These are phyloP conservation scores for Lutjanus erythropterus DNA, from an alignment of 2,113 vertebrate species.

Conservation along the genomic window DNA sequence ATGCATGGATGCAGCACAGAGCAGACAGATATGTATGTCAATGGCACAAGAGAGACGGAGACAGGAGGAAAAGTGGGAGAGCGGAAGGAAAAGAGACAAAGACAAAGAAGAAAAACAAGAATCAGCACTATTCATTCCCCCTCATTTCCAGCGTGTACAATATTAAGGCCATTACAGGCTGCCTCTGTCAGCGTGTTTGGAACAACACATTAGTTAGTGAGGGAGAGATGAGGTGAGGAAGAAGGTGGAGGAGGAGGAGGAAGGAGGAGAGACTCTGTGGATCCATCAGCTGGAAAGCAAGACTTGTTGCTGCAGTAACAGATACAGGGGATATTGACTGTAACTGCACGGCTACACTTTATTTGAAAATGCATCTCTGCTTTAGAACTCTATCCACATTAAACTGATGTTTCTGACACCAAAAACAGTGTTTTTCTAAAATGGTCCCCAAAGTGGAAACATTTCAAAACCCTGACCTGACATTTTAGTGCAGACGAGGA, in stretches of 20 bases:
- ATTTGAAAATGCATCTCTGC: background rate
- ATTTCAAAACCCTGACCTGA: background rate
- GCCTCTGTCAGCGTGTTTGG: conserved; percentile 85
- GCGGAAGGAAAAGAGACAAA: conserved; percentile 33
- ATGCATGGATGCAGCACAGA: conserved; percentile 72
- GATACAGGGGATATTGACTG: conserved; percentile 46
- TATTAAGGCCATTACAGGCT: conserved; percentile 79
- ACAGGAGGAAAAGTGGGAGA: background rate
- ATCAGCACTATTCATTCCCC: conserved; percentile 87
- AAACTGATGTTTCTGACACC: background rate
- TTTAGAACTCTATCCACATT: background rate
- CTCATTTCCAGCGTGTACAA: conserved; percentile 77
- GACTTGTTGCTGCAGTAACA: conserved; percentile 73
- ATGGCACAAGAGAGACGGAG: background rate
- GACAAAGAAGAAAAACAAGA: conserved; percentile 68
- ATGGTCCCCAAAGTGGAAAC: background rate
- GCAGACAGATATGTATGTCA: conserved; percentile 53
- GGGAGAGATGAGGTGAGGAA: conserved; percentile 48
- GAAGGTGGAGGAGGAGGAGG: conserved; percentile 17
- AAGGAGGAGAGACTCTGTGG: conserved; percentile 28
- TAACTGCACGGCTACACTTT: background rate
- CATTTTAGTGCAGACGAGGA: background rate
- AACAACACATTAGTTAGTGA: conserved; percentile 80
- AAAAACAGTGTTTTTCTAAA: background rate
- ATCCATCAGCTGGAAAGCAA: conserved; percentile 65